A percentile compares a stretch with the other conserved stretches of the same genome.
Conservation (phyloP, 2,113 vertebrate species). For the Equus przewalskii region DNA sequence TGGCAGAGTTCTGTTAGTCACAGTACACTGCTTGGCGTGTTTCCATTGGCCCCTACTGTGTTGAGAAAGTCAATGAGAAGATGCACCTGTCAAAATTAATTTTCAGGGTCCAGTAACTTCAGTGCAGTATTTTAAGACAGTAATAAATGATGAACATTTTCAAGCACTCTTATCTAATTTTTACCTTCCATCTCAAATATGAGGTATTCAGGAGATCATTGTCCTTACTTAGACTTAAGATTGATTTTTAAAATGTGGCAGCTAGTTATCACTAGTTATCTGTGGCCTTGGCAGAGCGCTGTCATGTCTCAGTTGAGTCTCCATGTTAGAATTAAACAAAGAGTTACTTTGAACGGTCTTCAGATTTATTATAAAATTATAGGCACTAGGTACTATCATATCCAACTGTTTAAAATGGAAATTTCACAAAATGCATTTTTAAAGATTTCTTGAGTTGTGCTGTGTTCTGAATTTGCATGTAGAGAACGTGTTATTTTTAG, state of each 20-base stretch:
- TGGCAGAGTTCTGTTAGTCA: conserved; percentile 86
- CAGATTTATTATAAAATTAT: neutral
- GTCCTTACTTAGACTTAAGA: conserved; percentile 22
- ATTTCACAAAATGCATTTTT: conserved; percentile 28
- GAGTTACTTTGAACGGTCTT: neutral
- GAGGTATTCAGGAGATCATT: neutral
- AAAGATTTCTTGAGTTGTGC: conserved; percentile 28
- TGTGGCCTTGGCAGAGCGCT: neutral
- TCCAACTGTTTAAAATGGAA: conserved; percentile 24
- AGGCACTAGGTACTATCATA: conserved; percentile 6
- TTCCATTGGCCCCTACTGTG: conserved; percentile 78
- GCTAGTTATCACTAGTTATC: conserved; percentile 35
- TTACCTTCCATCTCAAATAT: neutral
- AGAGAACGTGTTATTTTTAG: neutral
- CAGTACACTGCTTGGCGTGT: conserved; percentile 83
- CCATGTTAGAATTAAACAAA: neutral
- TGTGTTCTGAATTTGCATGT: conserved; percentile 27
- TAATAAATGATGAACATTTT: conserved; percentile 65
- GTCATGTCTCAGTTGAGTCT: neutral
- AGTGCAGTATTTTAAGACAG: conserved; percentile 67
- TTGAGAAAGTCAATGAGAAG: conserved; percentile 86
- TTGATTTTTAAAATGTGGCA: conserved; percentile 21
- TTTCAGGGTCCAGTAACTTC: conserved; percentile 85
- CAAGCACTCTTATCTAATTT: conserved; percentile 39
- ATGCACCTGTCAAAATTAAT: conserved; percentile 89